phyloP scores from a whole-genome alignment of 2,888 invertebrate genomes.

The Therioaphis trifolii region DNA sequence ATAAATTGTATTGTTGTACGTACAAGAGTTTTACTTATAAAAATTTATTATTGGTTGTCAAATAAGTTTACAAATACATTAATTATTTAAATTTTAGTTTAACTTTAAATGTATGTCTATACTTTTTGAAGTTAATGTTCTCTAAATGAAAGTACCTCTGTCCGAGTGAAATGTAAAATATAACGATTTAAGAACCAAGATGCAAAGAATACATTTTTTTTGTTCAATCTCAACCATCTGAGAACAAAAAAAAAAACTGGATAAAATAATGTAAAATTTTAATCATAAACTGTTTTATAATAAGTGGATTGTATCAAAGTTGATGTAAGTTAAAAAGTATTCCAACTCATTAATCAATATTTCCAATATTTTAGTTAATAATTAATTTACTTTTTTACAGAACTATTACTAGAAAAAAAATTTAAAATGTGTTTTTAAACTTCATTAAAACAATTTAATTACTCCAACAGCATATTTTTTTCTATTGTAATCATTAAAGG shows the following conservation, averaged over 20 bases:
- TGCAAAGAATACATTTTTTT: not conserved
- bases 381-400: not conserved
- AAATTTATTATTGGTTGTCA: not conserved
- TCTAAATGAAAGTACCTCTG: not conserved
- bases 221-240: not conserved
- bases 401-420: no score
- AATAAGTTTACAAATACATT: conserved; percentile 12
- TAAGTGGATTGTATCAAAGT: not conserved
- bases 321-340: not conserved
- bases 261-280: conserved; percentile 39
- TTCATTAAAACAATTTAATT: no score
- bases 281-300: conserved; percentile 1
- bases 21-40: conserved; percentile 26
- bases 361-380: not conserved
- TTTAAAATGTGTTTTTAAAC: no score
- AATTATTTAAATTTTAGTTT: conserved; percentile 2
- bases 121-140: not conserved
- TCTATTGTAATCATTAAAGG: no score
- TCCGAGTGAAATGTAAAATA: not conserved
- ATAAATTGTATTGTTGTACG: conserved; percentile 18
- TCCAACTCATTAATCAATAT: not conserved
- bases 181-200: no score
- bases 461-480: no score
- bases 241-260: conserved; percentile 27
- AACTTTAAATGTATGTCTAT: not conserved